Evolutionary conservation across 2,113 vertebrate genomes (phyloP).

Genomic region (Caloenas nicobarica): DNA sequence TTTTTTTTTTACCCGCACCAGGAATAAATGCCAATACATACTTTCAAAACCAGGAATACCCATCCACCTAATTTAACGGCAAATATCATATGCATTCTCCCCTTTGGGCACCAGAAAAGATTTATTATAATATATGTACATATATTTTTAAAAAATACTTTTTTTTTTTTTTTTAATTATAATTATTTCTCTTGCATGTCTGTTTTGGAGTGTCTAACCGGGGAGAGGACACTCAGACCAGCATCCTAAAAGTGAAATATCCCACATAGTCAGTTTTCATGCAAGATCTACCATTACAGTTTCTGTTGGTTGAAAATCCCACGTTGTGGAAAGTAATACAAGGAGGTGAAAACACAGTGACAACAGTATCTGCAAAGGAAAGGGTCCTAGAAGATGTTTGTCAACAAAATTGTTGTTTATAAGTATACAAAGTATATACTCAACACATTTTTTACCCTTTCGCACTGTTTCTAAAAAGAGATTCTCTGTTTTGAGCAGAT

Average conservation of each 20-base stretch:
- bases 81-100: neutral
- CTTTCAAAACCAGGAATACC: neutral
- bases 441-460: neutral
- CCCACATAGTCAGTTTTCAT: neutral
- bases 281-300: neutral
- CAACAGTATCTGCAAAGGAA: neutral
- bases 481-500: neutral
- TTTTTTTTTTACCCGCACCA: neutral
- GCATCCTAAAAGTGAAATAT: neutral
- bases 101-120: neutral
- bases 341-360: neutral
- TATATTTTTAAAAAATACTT: neutral
- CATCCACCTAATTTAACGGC: neutral
- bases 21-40: neutral
- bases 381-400: neutral
- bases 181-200: neutral
- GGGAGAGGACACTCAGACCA: neutral
- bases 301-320: neutral
- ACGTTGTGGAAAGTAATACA: neutral
- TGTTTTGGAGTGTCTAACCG: neutral
- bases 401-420: neutral
- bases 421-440: neutral
- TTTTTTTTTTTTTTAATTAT: too few species aligned
- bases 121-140: neutral
- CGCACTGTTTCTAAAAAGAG: neutral